Base-by-base conservation (phyloP, 2,797 vertebrate species). In the Lophius americanus region DNA sequence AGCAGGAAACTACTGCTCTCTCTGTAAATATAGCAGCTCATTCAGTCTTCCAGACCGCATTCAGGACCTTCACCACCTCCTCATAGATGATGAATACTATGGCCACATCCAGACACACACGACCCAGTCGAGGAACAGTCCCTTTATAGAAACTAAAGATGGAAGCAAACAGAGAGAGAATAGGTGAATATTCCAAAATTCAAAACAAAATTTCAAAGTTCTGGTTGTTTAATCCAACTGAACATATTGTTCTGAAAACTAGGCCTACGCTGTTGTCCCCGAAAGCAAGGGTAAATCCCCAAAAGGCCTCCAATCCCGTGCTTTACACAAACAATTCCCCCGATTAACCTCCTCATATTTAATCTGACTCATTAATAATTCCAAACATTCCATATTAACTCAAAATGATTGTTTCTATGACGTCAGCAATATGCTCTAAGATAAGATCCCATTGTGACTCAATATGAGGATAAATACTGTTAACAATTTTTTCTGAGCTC, bases 61-160 rank as follows among this genome's bases (percentile, higher is more conserved):
- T 97, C 41, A 99, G 95, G n/a, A 93, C 73, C 88, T 98, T 98
- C 72, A 99, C 96, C 52, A 98, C 96, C 79, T 98, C 97, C 32
- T 98, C 96, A 0, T 98, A 98, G 92, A 99, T 97, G 85, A 99
- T 89, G 61, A 98, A 98, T 56, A 98, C 97, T 0, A 98, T 97
- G 81, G 97, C 97, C 51, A 99, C 97, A 0, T 98, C 97, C 55
- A 98, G 89, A 85, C 96, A 98, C 78, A 98, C 97, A 0, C 96
- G 94, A 13, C 96, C 95, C 73, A 99, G 88, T 23, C 96, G 95
- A 33, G 97, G 97, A 64, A 99, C 80, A 0, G 97, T 98, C n/a
- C 96, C 97, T 79, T 98, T 99, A 80, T 97, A 99, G 89, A 98
- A 99, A 73, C 97, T 99, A 48, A 3, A 54, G 35, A 47, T 0